Evolutionary conservation across 1,140 invertebrate species (phyloP).

Genomic region (Zelostemma sp.): DNA sequence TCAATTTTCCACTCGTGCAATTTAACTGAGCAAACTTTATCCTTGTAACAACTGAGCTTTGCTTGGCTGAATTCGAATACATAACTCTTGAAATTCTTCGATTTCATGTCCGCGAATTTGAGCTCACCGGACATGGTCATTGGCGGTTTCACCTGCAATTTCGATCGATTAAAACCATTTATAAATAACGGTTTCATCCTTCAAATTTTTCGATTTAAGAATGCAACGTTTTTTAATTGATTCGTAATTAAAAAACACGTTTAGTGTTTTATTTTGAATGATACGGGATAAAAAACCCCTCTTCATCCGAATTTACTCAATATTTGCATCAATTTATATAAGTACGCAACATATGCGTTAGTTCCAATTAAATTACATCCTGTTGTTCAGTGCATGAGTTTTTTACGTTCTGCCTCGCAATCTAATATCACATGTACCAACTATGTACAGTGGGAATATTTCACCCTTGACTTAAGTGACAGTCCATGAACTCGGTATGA

Average conservation of each 20-base stretch:
- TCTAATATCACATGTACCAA: slow-evolving; percentile 39
- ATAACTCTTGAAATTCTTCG: slow-evolving; percentile 81
- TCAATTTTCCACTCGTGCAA: slow-evolving; percentile 82
- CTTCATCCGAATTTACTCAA: slow-evolving; percentile 7
- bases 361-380: slow-evolving; percentile 59
- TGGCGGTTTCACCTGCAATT: slow-evolving; percentile 68
- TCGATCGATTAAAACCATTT: not conserved
- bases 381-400: slow-evolving; percentile 51
- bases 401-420: slow-evolving; percentile 50
- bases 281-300: too few species aligned
- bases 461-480: slow-evolving; percentile 32
- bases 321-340: slow-evolving; percentile 22
- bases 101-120: slow-evolving; percentile 82
- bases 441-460: slow-evolving; percentile 39
- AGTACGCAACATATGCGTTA: slow-evolving; percentile 35
- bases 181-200: not conserved
- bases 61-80: slow-evolving; percentile 84
- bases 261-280: too few species aligned
- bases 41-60: slow-evolving; percentile 85
- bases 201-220: slow-evolving; percentile 6
- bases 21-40: slow-evolving; percentile 77
- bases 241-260: too few species aligned
- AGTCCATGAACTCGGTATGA: slow-evolving; percentile 24
- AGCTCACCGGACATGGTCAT: slow-evolving; percentile 78
- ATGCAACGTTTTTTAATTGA: too few species aligned